Evolutionary conservation across 2,888 invertebrate species (phyloP), one percentile per base, ranked within the genome.

Genomic region (Entomobrya multifasciata): DNA sequence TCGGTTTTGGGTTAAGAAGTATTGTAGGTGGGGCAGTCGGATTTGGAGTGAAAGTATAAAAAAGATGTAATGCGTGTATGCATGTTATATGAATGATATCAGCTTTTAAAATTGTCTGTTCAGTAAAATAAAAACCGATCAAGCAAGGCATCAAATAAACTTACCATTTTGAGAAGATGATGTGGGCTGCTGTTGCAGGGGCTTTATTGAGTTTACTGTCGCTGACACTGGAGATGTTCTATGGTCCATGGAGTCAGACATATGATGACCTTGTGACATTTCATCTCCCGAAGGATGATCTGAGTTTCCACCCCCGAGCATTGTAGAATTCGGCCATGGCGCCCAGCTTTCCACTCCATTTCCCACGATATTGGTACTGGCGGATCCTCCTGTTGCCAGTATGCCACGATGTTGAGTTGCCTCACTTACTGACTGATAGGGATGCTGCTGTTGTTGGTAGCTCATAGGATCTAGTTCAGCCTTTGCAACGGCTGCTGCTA

Each of bases 161-260:
- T 87, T 88, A 90, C 90, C 90, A 49, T 78, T 89, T 44, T 87
- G 84, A 4, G 90, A 90, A 8, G 89, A 90, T 36, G 90, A 90
- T 0, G 89, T 88, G 2, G 89, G 88, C 60, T 89, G 90, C 49
- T 89, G 88, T 36, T 88, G 89, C 44, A 70, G 36, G 1, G 52
- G 49, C 36, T 82, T 49, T 22, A 36, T 8, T 4, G 65, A 30
- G 30, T 17, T 44, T 57, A 70, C 20, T 72, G 36, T 36, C 36
- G 5, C 36, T 4, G 80, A 15, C 60, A 62, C 17, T 67, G 87
- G 47, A 77, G 70, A 62, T 67, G 78, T 57, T 36, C 52, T n/a
- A 36, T 65, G 62, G 25, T 83, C 83, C 67, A 83, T 76, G 15
- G 76, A 52, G 22, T 82, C 74, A 22, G 60, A 17, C 74, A 82